phyloP scores from a whole-genome alignment of 2,113 vertebrate species.

The Nibea coibor region DNA sequence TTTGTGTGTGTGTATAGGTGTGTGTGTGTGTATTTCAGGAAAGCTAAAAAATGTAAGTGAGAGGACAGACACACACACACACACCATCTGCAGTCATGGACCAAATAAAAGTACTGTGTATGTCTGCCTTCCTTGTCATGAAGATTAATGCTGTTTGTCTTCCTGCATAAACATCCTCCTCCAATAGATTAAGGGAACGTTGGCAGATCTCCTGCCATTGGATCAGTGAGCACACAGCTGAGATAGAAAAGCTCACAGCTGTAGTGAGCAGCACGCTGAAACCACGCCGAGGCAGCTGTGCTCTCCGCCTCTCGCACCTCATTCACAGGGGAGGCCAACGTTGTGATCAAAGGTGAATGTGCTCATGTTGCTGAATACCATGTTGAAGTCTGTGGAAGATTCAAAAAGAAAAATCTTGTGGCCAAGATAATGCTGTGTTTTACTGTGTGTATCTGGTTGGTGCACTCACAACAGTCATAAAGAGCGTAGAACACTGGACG shows the following conservation, averaged over 20 bases:
- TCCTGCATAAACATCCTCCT: slow-evolving; percentile 54
- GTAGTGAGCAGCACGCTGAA: slow-evolving; percentile 13
- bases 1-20: not conserved
- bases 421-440: not conserved
- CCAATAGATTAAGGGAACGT: slow-evolving; percentile 32
- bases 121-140: slow-evolving; percentile 34
- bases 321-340: not conserved
- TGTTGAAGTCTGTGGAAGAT: not conserved
- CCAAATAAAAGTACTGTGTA: not conserved
- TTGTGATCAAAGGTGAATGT: slow-evolving; percentile 13
- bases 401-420: not conserved
- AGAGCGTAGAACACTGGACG: too few relatives aligned
- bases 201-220: slow-evolving; percentile 41
- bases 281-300: slow-evolving; percentile 1
- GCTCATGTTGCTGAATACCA: not conserved
- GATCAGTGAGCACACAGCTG: slow-evolving; percentile 54
- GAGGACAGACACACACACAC: not conserved
- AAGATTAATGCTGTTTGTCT: slow-evolving; percentile 65
- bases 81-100: slow-evolving; percentile 32
- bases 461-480: too few relatives aligned
- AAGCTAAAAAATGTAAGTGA: slow-evolving; percentile 32
- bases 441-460: too few relatives aligned
- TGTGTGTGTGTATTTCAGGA: slow-evolving; percentile 28
- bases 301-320: not conserved
- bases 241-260: slow-evolving; percentile 49